phyloP scores from a whole-genome alignment of 2,797 vertebrate genomes.

The Corythornis leucogaster region DNA sequence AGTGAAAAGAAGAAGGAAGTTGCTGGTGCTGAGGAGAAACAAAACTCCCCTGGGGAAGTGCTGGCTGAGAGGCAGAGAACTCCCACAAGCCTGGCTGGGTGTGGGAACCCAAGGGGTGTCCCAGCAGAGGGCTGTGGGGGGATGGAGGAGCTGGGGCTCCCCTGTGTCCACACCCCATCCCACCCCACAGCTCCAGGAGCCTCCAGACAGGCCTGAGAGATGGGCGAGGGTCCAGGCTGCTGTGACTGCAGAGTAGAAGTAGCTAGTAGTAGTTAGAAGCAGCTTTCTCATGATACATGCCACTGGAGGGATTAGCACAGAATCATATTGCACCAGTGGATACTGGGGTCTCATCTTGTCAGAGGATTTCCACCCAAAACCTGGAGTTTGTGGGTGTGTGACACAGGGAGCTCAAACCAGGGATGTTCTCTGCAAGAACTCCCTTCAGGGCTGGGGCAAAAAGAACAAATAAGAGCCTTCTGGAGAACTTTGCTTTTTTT shows the following conservation, averaged over 20 bases:
- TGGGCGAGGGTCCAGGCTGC: not conserved
- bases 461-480: not conserved
- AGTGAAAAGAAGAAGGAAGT: conserved; percentile 61
- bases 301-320: not conserved
- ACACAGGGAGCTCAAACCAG: rapidly evolving
- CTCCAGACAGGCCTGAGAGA: not conserved
- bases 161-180: not conserved
- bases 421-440: not conserved
- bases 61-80: not conserved
- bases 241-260: not conserved
- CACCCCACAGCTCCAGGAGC: not conserved
- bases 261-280: too few species aligned
- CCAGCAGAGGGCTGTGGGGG: not conserved
- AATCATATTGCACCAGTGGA: rapidly evolving
- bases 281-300: not conserved
- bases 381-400: rapidly evolving
- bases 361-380: not conserved
- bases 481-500: not conserved
- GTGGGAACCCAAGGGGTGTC: not conserved
- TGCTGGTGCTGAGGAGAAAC: not conserved
- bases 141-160: not conserved
- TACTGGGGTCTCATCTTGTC: rapidly evolving
- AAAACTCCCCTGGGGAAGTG: conserved; percentile 19
- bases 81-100: not conserved
- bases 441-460: not conserved